These are phyloP conservation scores for Charina bottae DNA, from an alignment of 2,113 vertebrate species.

Conservation along the genomic window DNA sequence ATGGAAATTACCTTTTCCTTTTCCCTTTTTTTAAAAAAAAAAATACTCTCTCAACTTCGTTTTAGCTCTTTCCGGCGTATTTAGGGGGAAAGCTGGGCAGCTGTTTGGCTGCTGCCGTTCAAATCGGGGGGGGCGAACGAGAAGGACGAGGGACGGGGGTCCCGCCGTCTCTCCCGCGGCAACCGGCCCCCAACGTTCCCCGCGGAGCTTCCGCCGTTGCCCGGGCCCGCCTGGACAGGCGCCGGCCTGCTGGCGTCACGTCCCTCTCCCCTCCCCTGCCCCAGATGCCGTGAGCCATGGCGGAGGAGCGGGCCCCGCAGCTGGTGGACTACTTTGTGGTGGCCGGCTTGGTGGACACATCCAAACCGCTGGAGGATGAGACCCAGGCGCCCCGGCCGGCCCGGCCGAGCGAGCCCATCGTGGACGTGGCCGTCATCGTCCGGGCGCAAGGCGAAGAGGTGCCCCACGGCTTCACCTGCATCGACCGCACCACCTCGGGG, in stretches of 20 bases:
- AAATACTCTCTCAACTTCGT: neutral
- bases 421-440: conserved; percentile 88
- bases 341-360: conserved; percentile 82
- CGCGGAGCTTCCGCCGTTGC: neutral
- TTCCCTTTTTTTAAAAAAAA: neutral
- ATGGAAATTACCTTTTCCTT: neutral
- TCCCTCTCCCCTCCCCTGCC: neutral
- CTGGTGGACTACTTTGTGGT: conserved; percentile 96
- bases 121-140: neutral
- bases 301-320: conserved; percentile 92
- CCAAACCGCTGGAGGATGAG: conserved; percentile 80
- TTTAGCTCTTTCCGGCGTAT: neutral
- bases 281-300: conserved; percentile 81
- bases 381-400: conserved; percentile 68
- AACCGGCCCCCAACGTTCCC: neutral
- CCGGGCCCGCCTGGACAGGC: neutral
- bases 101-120: neutral
- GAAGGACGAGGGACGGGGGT: neutral
- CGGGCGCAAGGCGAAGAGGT: conserved; percentile 90
- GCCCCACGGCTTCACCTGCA: conserved; percentile 95
- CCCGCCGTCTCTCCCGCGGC: neutral
- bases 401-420: conserved; percentile 84
- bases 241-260: neutral
- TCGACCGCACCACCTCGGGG: conserved; percentile 85
- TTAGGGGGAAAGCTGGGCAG: accelerated